Base-by-base conservation (phyloP, 2,113 vertebrate species). In the Scomber japonicus region DNA sequence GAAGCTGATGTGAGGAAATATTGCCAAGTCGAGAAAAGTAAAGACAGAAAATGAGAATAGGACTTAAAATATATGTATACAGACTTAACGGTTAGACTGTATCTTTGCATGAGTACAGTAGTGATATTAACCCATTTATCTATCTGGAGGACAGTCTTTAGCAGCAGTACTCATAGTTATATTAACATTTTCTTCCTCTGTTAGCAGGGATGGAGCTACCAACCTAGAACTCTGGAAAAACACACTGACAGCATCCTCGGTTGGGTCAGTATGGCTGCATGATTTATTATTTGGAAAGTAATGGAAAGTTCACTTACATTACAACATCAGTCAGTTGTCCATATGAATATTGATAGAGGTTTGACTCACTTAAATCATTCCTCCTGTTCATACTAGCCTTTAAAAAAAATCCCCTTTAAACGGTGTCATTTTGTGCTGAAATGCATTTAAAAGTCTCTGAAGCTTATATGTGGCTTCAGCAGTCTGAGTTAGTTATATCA, bases 181-280 rank as follows among this genome's bases (percentile, higher is more conserved):
- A 48, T 11, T 66, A 10, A 15, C 48, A 2, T 50, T 27, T 65
- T 46, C 13, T 51, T 17, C 75, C 0, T 31, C 53, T 54, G 21
- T 84, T 46, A 13, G 5, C 92, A 97, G 96, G 96, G 96, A 88
- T 95, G 95, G 1, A 96, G 92, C 82, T 98, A 98, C 90, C 96
- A 97, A 81, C 94, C 96, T 2, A 91, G 89, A 74, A 91, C 86
- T 71, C 85, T 98, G 88, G 97, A 98, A 90, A 97, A 94, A 68
- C 96, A 98, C 91, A 94, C 96, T 0, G 96, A 95, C 89, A 96
- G 94, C 89, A 96, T 98, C 93, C 94, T 97, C 57, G 94, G 96
- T 0, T 96, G 97, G 96, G 97, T 97, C 86, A 84, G 97, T 95
- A 65, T 57, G 27, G 56, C 19, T 81, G 15, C 17, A n/a, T 49